Evolutionary conservation across 2,888 invertebrate species (phyloP), one percentile per base, ranked within the genome.

Genomic region (Drosophila pseudotalamancana): DNA sequence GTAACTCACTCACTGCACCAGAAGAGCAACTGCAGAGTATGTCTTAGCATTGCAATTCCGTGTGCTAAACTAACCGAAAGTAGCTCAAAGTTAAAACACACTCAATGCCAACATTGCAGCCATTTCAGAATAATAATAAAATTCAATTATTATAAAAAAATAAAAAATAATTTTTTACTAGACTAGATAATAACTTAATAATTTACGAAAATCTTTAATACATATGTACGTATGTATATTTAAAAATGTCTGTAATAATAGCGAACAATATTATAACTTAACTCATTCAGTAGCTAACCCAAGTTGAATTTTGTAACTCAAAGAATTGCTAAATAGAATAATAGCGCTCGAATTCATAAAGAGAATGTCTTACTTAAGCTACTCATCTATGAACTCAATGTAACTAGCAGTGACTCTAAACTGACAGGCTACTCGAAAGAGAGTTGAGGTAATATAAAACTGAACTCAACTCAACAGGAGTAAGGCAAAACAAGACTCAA

Each of bases 1-100:
- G 9, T 6, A n/a, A n/a, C 55, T 66, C 67, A 66, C 31, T 29
- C 14, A 14, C 3, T 40, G 11, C 0, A 12, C 4, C 2, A 4
- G 4, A 35, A 6, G 0, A 37, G 39, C 25, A 60, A n/a, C 4
- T 19, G 11, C 40, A 61, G 45, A 56, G 43, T 8, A 5, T 9
- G 14, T 0, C 4, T 6, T 4, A 34, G 14, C 6, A 9, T 5
- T 12, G 6, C 6, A 12, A 3, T 35, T 23, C 29, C 35, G 55
- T 23, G 3, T 6, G n/a, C n/a, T n/a, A 25, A 23, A 12, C 2
- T 3, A 9, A 16, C 9, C 9, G 5, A 55, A 4, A 12, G 21
- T 21, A 11, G n/a, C 8, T 23, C 11, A 23, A 12, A 8, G 5
- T 19, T 9, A 0, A 3, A 9, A 18, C 5, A 3, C 8, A 40